Percentiles rank a stretch among this genome's conserved stretches.
Evolutionary conservation across 2,113 vertebrate genomes (phyloP).

Genomic region (Marcusenius ussheri): DNA sequence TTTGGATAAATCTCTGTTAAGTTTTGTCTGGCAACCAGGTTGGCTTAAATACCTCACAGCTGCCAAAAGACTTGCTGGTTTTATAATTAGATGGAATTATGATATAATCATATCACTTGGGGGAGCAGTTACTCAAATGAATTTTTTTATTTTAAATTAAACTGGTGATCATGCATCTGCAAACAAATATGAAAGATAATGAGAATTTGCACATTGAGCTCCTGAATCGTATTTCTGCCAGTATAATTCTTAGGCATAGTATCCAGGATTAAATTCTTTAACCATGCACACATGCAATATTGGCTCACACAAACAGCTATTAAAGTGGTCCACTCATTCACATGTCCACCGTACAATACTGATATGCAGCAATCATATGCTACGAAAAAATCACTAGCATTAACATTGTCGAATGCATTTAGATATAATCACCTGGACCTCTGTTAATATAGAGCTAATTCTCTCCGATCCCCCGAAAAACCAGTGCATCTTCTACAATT

Average conservation of each 20-base stretch:
- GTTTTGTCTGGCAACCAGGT: background rate
- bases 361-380: background rate
- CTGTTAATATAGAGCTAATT: background rate
- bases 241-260: background rate
- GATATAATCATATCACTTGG: background rate
- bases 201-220: background rate
- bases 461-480: background rate
- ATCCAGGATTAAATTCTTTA: background rate
- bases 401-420: background rate
- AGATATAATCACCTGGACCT: background rate
- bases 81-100: slow-evolving; percentile 3
- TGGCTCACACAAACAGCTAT: background rate
- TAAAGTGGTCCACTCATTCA: background rate
- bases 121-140: background rate
- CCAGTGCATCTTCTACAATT: background rate
- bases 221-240: background rate
- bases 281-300: background rate
- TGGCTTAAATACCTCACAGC: background rate
- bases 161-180: background rate
- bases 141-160: background rate
- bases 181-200: background rate
- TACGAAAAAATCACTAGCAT: background rate
- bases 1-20: background rate
- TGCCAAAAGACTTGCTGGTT: background rate
- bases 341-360: background rate